Base-by-base conservation (phyloP, 1,140 invertebrate species). In the Trigoniulus corallinus region DNA sequence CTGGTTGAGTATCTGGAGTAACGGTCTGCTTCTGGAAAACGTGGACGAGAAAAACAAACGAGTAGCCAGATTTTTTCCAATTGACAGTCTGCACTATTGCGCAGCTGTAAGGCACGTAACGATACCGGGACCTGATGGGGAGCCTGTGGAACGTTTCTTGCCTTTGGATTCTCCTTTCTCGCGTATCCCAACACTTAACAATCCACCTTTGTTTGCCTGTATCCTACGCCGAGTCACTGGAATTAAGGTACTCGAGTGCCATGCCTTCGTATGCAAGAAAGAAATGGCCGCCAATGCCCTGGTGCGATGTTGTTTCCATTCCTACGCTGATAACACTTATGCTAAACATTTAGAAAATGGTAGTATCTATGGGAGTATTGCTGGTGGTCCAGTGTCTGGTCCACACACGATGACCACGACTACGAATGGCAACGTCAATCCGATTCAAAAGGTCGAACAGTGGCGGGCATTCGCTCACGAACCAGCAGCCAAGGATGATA, bases 231-330 rank as follows among this genome's bases (percentile, higher is more conserved):
- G 94, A 39, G 96, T 92, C 2, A 87, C 86, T 7, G 94, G 95
- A n/a, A 94, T 97, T 56, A 98, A 97, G 71, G 91, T 98, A 15
- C 74, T 98, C 12, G 95, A 99, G 71, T 99, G 95, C 73, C 94
- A 98, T 70, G 91, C 91, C 24, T 99, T 98, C 67, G 91, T 99
- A 58, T 97, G 93, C 68, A 93, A 92, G 60, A 77, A 88, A 42
- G 89, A 93, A 67, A 86, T 88, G 64, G 88, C 89, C 3, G 88
- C 88, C 29, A 94, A 94, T 63, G 89, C 89, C 51, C 72, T 93
- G 59, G 88, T 94, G 34, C 72, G 87, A 24, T 93, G 88, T 67
- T 93, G 88, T 69, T 94, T 94, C 65, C 88, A 93, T 67, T 86
- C 89, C 21, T 93, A 93, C 65, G 88, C 88, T 0, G 88, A 93